A percentile compares a stretch with the other conserved stretches of the same genome.
Conservation (phyloP, 1,140 invertebrate genomes). For the Aphaenogaster rudis region DNA sequence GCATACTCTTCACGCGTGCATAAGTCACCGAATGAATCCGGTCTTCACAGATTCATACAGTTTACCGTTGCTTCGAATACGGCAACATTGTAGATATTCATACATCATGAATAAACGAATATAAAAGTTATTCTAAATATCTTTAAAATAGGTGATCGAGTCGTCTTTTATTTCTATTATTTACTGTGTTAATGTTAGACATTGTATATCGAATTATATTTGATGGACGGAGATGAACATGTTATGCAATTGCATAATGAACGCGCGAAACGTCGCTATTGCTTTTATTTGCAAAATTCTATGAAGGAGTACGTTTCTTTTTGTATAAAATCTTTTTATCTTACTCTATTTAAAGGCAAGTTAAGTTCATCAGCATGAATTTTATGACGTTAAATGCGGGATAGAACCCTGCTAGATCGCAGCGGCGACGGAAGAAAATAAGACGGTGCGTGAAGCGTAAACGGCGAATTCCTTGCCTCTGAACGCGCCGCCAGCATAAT, state of each 20-base stretch:
- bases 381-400: not conserved
- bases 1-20: slow-evolving; percentile 18
- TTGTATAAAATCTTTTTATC: not conserved
- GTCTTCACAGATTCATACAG: slow-evolving; percentile 31
- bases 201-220: not conserved
- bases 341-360: not conserved
- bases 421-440: slow-evolving; percentile 14
- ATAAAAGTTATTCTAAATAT: not conserved
- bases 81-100: not conserved
- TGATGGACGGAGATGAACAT: not conserved
- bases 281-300: not conserved
- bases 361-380: not conserved
- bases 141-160: not conserved
- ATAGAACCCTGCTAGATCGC: not conserved
- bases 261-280: not conserved
- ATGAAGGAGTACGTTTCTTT: not conserved
- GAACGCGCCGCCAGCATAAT: slow-evolving; percentile 48
- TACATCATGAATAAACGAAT: not conserved
- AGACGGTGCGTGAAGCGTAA: slow-evolving; percentile 46
- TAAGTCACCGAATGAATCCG: slow-evolving; percentile 40
- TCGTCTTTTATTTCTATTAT: not conserved
- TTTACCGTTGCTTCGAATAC: slow-evolving; percentile 49
- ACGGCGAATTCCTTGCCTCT: slow-evolving; percentile 43
- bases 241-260: not conserved
- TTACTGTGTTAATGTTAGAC: not conserved